Conservation (phyloP, 2,888 invertebrate species). For the Mesorhabditis belari region DNA sequence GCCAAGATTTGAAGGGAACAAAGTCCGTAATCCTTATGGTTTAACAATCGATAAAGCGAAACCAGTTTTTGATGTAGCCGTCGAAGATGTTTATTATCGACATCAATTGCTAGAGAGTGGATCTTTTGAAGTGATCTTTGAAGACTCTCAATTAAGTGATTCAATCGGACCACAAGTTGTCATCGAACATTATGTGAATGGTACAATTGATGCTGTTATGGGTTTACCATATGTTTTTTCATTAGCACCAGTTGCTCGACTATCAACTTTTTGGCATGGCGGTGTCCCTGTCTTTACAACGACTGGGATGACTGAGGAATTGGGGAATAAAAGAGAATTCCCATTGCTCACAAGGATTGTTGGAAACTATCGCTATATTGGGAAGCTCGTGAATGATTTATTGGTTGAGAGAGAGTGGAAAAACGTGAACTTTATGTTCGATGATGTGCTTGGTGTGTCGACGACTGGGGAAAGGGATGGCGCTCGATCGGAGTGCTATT, state of each 20-base stretch:
- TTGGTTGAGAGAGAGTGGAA: conserved; percentile 57
- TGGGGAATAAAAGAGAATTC: conserved; percentile 67
- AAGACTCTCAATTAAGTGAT: conserved; percentile 43
- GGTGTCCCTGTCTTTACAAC: conserved; percentile 72
- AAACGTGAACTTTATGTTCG: conserved; percentile 62
- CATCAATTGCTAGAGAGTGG: conserved; percentile 22
- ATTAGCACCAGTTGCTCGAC: conserved; percentile 70
- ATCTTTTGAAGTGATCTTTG: conserved; percentile 33
- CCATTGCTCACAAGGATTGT: conserved; percentile 75
- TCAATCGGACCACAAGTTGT: conserved; percentile 47
- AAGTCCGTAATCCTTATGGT: conserved; percentile 40
- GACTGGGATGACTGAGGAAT: conserved; percentile 72
- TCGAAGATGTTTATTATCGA: conserved; percentile 39
- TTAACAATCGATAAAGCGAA: conserved; percentile 40
- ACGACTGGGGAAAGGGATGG: conserved; percentile 21
- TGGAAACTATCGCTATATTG: conserved; percentile 64
- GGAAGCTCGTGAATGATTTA: conserved; percentile 29
- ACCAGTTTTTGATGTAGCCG: conserved; percentile 50
- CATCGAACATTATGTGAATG: conserved; percentile 44
- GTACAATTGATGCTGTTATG: conserved; percentile 69
- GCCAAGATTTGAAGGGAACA: conserved; percentile 31
- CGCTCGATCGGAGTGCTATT: conserved; percentile 49
- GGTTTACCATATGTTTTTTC: conserved; percentile 83
- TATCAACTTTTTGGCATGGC: conserved; percentile 57
- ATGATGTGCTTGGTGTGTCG: conserved; percentile 35